phyloP scores from a whole-genome alignment of 2,797 vertebrate species.

The Allobates femoralis region DNA sequence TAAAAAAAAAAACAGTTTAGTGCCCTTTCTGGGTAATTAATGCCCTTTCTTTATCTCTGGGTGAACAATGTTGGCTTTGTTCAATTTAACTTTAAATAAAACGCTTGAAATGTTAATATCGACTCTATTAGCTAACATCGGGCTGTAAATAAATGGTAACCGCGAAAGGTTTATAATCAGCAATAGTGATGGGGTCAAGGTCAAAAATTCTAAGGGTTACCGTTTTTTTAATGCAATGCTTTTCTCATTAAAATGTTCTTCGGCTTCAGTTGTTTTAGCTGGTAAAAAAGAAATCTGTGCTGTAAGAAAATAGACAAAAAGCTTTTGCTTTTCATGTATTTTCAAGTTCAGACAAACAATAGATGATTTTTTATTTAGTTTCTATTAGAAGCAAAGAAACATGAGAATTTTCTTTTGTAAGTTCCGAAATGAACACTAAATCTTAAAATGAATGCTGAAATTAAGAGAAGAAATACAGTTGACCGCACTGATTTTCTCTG shows the following conservation, averaged over 20 bases:
- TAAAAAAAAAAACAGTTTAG: not conserved
- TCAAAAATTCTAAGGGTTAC: not conserved
- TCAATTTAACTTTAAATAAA: not conserved
- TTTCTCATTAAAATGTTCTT: not conserved
- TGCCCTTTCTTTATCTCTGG: conserved; percentile 1
- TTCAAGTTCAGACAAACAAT: not conserved
- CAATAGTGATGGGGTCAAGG: not conserved
- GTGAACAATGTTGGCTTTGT: conserved; percentile 1
- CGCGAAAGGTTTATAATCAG: not conserved
- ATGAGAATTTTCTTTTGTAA: not conserved
- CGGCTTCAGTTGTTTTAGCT: not conserved
- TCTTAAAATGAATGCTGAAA: not conserved
- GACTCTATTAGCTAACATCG: not conserved
- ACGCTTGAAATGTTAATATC: not conserved
- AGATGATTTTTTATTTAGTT: not conserved
- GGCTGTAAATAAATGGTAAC: not conserved
- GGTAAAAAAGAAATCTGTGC: not conserved
- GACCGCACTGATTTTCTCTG: too few relatives aligned
- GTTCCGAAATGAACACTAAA: not conserved
- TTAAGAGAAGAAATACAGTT: too few relatives aligned
- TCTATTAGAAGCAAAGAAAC: not conserved
- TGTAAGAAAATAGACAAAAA: not conserved
- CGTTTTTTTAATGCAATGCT: not conserved
- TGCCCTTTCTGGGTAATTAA: not conserved
- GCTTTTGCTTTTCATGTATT: not conserved